Evolutionary conservation across 2,797 vertebrate species (phyloP).

Genomic region (Gouania willdenowi): DNA sequence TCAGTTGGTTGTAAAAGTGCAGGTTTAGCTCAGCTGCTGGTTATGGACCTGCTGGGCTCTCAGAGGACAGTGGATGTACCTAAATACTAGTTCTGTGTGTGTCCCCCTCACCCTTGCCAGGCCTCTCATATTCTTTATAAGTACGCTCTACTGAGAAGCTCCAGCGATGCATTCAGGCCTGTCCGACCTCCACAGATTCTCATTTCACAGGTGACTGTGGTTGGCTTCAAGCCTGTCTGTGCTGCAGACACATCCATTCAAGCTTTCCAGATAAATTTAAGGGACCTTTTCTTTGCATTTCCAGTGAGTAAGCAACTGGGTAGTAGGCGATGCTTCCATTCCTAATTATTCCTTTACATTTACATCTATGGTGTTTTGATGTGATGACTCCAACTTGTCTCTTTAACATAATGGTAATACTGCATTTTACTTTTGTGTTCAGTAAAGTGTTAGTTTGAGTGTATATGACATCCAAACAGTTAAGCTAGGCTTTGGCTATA

Average conservation of each 20-base stretch:
- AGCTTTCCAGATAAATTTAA: constrained; percentile 68
- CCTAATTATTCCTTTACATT: constrained; percentile 31
- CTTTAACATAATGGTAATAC: neutral
- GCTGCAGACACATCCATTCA: constrained; percentile 63
- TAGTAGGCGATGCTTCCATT: constrained; percentile 35
- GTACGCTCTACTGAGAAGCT: constrained; percentile 62
- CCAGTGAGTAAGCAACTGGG: constrained; percentile 45
- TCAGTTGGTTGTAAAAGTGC: constrained; percentile 39
- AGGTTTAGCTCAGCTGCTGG: constrained; percentile 56
- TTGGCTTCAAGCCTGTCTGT: constrained; percentile 66
- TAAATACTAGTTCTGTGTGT: constrained; percentile 59
- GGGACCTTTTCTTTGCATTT: constrained; percentile 65
- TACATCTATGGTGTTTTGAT: constrained; percentile 10
- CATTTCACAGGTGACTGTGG: constrained; percentile 81
- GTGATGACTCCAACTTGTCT: neutral
- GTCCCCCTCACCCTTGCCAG: constrained; percentile 51
- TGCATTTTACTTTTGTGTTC: constrained; percentile 14
- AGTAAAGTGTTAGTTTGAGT: constrained; percentile 9
- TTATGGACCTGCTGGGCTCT: constrained; percentile 54
- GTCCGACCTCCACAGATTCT: constrained; percentile 71
- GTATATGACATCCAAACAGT: constrained; percentile 3
- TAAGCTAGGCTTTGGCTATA: constrained; percentile 5
- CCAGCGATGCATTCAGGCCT: constrained; percentile 65
- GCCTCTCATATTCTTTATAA: constrained; percentile 65
- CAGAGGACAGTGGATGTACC: constrained; percentile 58